Base-by-base conservation (phyloP, 1,140 invertebrate species). In the Nephila pilipes region DNA sequence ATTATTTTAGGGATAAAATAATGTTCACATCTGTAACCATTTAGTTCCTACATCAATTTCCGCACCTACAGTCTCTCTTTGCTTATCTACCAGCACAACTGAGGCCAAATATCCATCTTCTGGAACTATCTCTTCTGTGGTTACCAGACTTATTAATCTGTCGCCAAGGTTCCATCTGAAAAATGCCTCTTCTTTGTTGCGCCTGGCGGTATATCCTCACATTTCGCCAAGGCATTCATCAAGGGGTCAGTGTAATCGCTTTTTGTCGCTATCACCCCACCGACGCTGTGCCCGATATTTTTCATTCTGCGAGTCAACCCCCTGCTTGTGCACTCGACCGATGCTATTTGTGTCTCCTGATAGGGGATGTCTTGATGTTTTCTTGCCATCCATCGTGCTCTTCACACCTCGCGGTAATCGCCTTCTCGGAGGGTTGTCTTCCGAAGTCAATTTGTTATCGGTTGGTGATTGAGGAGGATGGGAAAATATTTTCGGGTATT, bases 321-420 rank as follows among this genome's bases (percentile, higher is more conserved):
- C 57, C 57, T 58, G 57, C 20, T 20, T 16, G 65, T 25, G 65
- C 65, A 75, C 65, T 75, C 65, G 65, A 75, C 65, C 65, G 29
- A 2, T 32, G 29, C 65, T 75, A 75, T 75, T 75, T 75, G 65
- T 75, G 65, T 75, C 65, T 29, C 29, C 29, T 14, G 65, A 75
- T 75, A 75, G 65, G 65, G 65, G 65, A 75, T 75, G 65, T 75
- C 65, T 75, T 75, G 29, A 75, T 75, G 65, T 75, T 75, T 75
- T 75, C 65, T 75, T 75, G 65, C 65, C 65, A 75, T 75, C 65
- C 16, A 29, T 75, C 29, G n/a, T 14, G 29, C 65, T 75, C 65
- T 32, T 75, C 65, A 75, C 65, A 75, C 65, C 65, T 32, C 65
- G 14, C 12, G 65, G 65, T 75, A 75, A 75, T 75, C 65, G 65